These are phyloP conservation scores for Taurulus bubalis DNA, from an alignment of 2,113 vertebrate genomes.

Conservation along the genomic window DNA sequence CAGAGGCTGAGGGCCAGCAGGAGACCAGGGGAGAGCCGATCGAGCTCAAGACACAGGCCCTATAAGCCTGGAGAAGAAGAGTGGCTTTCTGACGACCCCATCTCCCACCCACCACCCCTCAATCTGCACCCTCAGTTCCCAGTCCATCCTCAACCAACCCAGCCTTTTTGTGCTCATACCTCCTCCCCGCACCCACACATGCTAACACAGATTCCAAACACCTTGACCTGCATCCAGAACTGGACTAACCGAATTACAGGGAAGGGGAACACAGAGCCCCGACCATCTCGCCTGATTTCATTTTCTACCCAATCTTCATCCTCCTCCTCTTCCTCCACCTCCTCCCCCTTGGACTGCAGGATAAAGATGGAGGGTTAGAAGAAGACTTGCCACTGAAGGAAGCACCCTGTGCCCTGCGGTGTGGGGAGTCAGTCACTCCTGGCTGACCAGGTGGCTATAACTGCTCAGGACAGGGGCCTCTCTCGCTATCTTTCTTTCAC, in stretches of 20 bases:
- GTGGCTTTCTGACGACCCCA: slow-evolving; percentile 57
- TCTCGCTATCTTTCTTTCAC: slow-evolving; percentile 42
- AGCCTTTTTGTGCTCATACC: slow-evolving; percentile 58
- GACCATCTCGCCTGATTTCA: slow-evolving; percentile 39
- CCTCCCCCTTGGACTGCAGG: slow-evolving; percentile 62
- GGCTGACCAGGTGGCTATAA: slow-evolving; percentile 66
- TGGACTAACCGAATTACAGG: slow-evolving; percentile 54
- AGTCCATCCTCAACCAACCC: slow-evolving; percentile 55
- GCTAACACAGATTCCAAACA: slow-evolving; percentile 42
- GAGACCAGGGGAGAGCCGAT: slow-evolving; percentile 89
- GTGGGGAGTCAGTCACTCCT: slow-evolving; percentile 61
- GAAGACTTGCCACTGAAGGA: slow-evolving; percentile 73
- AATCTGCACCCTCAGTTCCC: slow-evolving; percentile 56
- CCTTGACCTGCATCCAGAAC: slow-evolving; percentile 51
- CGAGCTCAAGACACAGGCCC: slow-evolving; percentile 93
- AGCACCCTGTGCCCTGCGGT: slow-evolving; percentile 60
- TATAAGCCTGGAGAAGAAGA: slow-evolving; percentile 82
- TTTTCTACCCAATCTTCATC: slow-evolving; percentile 33
- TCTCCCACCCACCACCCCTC: slow-evolving; percentile 8
- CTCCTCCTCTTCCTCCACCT: slow-evolving; percentile 2
- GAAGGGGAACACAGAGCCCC: slow-evolving; percentile 50
- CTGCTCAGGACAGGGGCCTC: slow-evolving; percentile 77
- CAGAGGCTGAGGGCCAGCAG: slow-evolving; percentile 84
- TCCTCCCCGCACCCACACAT: slow-evolving; percentile 40
- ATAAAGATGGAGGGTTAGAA: slow-evolving; percentile 73